Evolutionary conservation across 1,140 invertebrate genomes (phyloP).

Genomic region (Mya arenaria): DNA sequence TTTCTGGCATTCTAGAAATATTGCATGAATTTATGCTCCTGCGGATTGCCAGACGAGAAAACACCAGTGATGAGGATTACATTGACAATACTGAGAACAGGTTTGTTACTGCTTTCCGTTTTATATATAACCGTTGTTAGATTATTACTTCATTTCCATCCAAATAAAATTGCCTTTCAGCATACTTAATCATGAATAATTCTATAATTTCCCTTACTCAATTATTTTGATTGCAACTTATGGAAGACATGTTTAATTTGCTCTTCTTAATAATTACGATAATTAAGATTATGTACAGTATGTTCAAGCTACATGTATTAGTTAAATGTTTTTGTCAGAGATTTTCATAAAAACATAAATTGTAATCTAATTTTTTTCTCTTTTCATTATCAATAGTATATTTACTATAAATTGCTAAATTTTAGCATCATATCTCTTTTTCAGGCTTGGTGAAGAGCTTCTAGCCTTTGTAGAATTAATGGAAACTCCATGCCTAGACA

Average conservation of each 20-base stretch:
- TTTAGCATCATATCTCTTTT: background rate
- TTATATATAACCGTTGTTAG: background rate
- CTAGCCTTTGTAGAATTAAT: background rate
- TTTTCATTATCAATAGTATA: background rate
- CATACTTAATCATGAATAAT: no score
- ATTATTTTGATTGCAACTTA: background rate
- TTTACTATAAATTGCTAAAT: background rate
- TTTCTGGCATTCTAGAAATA: constrained; percentile 18
- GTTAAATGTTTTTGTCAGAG: background rate
- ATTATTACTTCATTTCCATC: no score
- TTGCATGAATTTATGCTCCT: constrained; percentile 42
- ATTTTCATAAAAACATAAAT: background rate
- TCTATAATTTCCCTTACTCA: no score
- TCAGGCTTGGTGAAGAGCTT: background rate
- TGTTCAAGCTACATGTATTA: background rate
- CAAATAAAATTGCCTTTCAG: no score
- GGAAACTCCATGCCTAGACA: background rate
- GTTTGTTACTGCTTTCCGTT: background rate
- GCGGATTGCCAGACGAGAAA: constrained; percentile 3
- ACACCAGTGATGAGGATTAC: constrained; percentile 33
- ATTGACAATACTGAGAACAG: constrained; percentile 10
- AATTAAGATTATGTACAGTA: background rate
- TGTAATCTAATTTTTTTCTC: background rate
- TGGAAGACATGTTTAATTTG: background rate
- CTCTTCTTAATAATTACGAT: background rate